Conservation (phyloP, 2,113 vertebrate genomes). For the Ibidorhyncha struthersii region DNA sequence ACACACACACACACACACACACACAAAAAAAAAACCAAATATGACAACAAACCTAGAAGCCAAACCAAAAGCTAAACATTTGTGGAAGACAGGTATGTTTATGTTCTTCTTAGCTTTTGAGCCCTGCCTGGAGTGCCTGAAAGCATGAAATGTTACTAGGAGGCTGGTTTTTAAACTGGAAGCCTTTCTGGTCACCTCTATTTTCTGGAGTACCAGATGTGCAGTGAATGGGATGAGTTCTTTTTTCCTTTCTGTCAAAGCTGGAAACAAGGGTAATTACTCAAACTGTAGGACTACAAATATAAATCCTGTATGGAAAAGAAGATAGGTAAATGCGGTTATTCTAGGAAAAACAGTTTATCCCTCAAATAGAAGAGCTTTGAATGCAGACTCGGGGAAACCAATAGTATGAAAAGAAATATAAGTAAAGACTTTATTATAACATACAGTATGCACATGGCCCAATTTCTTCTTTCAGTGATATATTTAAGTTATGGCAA, state of each 20-base stretch:
- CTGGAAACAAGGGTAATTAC: neutral
- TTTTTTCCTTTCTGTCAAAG: neutral
- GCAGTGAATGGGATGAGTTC: neutral
- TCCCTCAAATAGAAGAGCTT: neutral
- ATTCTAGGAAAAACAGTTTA: neutral
- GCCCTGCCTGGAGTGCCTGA: neutral
- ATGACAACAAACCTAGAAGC: neutral
- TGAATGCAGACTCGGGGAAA: neutral
- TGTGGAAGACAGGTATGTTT: neutral
- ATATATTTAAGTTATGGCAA: neutral
- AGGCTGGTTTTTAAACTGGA: neutral
- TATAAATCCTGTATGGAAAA: neutral
- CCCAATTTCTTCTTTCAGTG: neutral
- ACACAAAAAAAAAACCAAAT: fast-evolving
- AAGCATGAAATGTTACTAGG: neutral
- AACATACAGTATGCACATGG: neutral
- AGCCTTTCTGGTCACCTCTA: neutral
- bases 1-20: too few species aligned
- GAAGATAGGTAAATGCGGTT: neutral
- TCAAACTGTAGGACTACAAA: neutral
- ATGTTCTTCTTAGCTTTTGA: neutral
- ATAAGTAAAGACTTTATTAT: neutral
- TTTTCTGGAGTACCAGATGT: neutral
- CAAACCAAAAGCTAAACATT: neutral
- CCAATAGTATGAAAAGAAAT: neutral